Percentiles rank a stretch among this genome's conserved stretches.
These are phyloP conservation scores for Eremobia ochroleuca DNA, from an alignment of 2,888 invertebrate genomes.

Conservation along the genomic window DNA sequence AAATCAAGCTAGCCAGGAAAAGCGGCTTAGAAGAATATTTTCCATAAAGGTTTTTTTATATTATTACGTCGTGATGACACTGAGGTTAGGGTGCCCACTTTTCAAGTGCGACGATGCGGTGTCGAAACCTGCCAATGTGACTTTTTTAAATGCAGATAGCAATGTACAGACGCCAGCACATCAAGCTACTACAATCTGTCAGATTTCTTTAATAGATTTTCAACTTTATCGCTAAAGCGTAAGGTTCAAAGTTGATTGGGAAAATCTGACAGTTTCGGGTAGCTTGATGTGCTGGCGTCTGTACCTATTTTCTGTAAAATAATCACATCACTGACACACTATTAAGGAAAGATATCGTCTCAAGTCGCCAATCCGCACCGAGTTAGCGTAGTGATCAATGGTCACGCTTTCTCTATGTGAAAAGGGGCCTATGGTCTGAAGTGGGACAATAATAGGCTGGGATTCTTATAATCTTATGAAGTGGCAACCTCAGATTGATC, in stretches of 20 bases:
- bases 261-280: no score
- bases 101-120: neutral
- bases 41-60: neutral
- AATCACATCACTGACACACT: neutral
- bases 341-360: neutral
- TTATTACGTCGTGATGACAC: neutral
- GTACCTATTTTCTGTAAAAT: neutral
- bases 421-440: neutral
- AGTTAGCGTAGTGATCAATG: neutral
- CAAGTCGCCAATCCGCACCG: no score
- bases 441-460: neutral
- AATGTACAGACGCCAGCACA: no score
- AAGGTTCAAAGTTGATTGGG: no score
- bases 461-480: neutral
- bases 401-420: neutral
- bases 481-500: conserved; percentile 33
- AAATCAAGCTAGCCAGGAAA: conserved; percentile 18
- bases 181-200: no score
- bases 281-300: no score
- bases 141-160: neutral
- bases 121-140: neutral
- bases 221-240: no score
- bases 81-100: neutral
- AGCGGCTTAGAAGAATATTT: neutral
- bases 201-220: no score